These are phyloP conservation scores for Lonchura striata DNA, from an alignment of 2,113 vertebrate species.

Conservation along the genomic window DNA sequence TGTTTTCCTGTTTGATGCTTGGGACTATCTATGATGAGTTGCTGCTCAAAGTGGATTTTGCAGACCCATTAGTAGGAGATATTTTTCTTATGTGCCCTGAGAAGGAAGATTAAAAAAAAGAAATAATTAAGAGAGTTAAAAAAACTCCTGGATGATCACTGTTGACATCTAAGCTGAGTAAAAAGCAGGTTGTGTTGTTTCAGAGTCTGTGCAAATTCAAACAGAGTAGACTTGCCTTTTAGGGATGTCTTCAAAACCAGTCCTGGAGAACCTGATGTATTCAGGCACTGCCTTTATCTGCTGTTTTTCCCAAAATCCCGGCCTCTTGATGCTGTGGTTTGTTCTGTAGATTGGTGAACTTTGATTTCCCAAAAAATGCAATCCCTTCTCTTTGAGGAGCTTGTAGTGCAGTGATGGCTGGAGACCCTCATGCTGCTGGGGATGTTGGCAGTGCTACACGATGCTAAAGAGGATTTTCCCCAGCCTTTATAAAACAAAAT, in stretches of 20 bases:
- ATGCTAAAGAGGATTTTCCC: not conserved
- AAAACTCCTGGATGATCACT: not conserved
- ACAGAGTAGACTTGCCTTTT: not conserved
- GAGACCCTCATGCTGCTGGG: not conserved
- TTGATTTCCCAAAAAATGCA: not conserved
- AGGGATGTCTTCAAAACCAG: not conserved
- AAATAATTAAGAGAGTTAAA: not conserved
- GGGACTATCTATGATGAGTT: not conserved
- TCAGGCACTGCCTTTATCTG: not conserved
- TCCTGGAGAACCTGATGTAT: not conserved
- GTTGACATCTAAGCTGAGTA: not conserved
- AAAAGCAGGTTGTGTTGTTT: not conserved
- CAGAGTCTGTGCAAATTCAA: not conserved
- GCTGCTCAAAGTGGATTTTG: not conserved
- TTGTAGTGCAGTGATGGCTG: not conserved
- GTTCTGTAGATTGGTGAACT: not conserved
- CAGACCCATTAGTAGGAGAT: not conserved
- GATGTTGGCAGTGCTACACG: not conserved
- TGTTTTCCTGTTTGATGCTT: not conserved
- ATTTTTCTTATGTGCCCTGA: not conserved
- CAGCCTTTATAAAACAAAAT: not conserved
- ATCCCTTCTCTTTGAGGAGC: not conserved
- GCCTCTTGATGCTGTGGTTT: not conserved
- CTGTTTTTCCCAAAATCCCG: constrained; percentile 3
- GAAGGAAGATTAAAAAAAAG: not conserved